Evolutionary conservation across 2,888 invertebrate genomes (phyloP).

Genomic region (Catocala sponsa): DNA sequence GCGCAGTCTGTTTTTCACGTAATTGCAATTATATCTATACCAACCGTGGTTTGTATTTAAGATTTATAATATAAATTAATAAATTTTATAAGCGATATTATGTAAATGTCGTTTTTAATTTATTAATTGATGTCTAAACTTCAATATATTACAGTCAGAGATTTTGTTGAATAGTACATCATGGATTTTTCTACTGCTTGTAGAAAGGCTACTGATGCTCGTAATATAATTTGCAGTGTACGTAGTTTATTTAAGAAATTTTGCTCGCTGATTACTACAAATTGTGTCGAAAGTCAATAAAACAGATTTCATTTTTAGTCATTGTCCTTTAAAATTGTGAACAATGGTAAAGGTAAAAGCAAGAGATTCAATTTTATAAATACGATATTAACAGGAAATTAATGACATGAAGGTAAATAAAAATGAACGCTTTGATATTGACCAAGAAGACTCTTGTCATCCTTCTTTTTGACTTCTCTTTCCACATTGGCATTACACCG

Average conservation of each 20-base stretch:
- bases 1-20: too few species aligned
- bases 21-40: too few species aligned
- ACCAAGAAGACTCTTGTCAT: neutral
- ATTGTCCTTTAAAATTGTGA: neutral
- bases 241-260: neutral
- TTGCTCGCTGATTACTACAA: neutral
- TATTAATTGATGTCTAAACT: too few species aligned
- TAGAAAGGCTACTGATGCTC: too few species aligned
- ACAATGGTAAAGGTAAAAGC: neutral
- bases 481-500: neutral
- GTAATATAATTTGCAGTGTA: neutral
- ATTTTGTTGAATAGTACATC: too few species aligned
- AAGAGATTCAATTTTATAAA: slow-evolving; percentile 5
- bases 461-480: neutral
- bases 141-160: too few species aligned
- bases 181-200: too few species aligned
- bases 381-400: neutral
- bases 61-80: too few species aligned
- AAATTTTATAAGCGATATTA: too few species aligned
- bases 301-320: neutral
- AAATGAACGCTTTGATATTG: neutral
- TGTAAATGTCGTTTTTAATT: too few species aligned
- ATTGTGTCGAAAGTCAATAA: neutral
- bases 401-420: neutral
- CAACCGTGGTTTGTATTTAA: too few species aligned